Percentiles rank a stretch among this genome's conserved stretches.
These are phyloP conservation scores for Pongo abelii DNA, from an alignment of 2,113 vertebrate species.

Conservation along the genomic window DNA sequence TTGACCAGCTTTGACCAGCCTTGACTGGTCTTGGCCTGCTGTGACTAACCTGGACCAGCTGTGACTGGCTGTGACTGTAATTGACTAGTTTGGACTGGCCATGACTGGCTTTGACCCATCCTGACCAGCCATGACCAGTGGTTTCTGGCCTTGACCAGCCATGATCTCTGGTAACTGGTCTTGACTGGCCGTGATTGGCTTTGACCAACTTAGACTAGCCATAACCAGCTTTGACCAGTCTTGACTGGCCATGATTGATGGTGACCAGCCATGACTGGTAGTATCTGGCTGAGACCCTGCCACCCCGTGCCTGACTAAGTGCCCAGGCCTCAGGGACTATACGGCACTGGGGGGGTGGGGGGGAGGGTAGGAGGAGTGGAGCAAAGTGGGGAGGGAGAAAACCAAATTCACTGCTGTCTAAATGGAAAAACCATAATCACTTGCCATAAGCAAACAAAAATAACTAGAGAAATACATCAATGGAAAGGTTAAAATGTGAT, in stretches of 20 bases:
- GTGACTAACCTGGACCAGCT: too few species aligned
- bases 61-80: too few species aligned
- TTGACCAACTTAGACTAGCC: too few species aligned
- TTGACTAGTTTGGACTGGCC: too few species aligned
- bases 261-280: neutral
- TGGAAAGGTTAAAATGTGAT: neutral
- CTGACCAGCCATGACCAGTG: too few species aligned
- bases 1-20: too few species aligned
- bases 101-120: too few species aligned
- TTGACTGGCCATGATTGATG: neutral
- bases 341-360: neutral
- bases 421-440: slow-evolving; percentile 15
- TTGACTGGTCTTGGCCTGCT: too few species aligned
- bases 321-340: neutral
- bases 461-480: neutral
- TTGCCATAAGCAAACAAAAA: slow-evolving; percentile 1
- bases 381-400: neutral
- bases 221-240: too few species aligned
- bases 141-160: too few species aligned
- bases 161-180: too few species aligned
- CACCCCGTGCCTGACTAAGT: neutral
- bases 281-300: neutral
- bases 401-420: neutral
- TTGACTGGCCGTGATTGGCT: too few species aligned
- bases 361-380: neutral